Base-by-base conservation (phyloP, 2,888 invertebrate species). In the Cheiracanthium punctorium region DNA sequence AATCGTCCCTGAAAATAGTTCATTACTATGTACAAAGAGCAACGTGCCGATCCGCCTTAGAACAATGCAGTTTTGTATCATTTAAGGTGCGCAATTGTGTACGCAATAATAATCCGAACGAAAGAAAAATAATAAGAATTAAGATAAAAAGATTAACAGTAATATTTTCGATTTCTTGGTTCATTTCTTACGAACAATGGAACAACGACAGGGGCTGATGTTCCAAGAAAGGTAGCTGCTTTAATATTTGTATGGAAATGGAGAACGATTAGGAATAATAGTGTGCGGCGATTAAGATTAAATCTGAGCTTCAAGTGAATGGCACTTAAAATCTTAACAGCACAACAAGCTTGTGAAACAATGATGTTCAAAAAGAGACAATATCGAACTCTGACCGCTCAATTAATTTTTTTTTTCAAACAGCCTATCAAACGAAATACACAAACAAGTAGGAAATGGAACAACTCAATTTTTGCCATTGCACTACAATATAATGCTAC, bases 51-150 rank as follows among this genome's bases (percentile, higher is more conserved):
- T 58, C 12, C 58, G 12, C 24, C 58, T 48, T 37, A 20, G 74
- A 81, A 81, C 81, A 81, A 81, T 81, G 81, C 67, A 75, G 81
- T 81, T 81, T 81, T 81, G 81, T 81, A 81, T 74, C 74, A 81
- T 52, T 69, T 43, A 58, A 71, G 67, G 37, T 84, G 71, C 64
- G 71, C 77, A 77, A 72, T 73, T 71, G 70, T 71, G 48, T 67
- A 58, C 43, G 77, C 73, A 58, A 70, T 82, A 84, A 84, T 84
- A 77, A 67, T 30, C 77, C 69, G 24, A 24, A 29, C 33, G 32
- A 43, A 72, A 33, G 67, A 67, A 77, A 77, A 76, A 71, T 17
- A 48, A 71, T 41, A 32, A 43, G 37, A 73, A 73, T 48, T 30
- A 20, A n/a, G 33, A 69, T 64, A 64, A 64, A 71, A 72, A 74